phyloP scores from a whole-genome alignment of 2,888 invertebrate species.

The Idaea dimidiata region DNA sequence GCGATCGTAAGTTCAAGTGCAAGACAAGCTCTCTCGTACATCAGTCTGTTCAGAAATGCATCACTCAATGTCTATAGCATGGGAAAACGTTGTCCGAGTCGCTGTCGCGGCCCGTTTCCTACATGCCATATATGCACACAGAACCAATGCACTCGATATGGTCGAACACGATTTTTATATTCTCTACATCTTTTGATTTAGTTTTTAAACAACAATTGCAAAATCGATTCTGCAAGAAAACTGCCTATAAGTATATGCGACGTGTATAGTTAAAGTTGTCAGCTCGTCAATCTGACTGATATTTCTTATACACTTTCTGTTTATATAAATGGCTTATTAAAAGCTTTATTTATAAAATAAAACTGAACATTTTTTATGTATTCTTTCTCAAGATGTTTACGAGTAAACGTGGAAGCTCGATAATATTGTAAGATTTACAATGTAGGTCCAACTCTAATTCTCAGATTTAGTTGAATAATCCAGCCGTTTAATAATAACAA shows the following conservation, averaged over 20 bases:
- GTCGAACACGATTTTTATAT: slow-evolving; percentile 33
- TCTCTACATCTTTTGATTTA: slow-evolving; percentile 28
- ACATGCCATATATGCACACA: slow-evolving; percentile 65
- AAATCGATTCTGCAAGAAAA: neutral
- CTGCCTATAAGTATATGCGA: neutral
- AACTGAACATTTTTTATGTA: neutral
- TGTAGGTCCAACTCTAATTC: slow-evolving; percentile 7
- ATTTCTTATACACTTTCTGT: neutral
- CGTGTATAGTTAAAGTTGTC: neutral
- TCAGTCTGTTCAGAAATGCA: slow-evolving; percentile 60
- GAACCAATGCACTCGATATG: slow-evolving; percentile 43
- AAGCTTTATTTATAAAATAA: neutral
- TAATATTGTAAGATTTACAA: neutral
- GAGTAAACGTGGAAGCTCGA: neutral
- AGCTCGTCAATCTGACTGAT: neutral
- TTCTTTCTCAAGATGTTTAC: neutral
- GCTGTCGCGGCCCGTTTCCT: slow-evolving; percentile 56
- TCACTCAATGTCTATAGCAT: slow-evolving; percentile 62
- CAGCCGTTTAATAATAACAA: slow-evolving; percentile 14
- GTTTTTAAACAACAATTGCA: slow-evolving; percentile 13
- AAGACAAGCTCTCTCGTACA: slow-evolving; percentile 56
- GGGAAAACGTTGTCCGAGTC: slow-evolving; percentile 61
- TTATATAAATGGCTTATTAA: neutral
- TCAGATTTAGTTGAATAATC: slow-evolving; percentile 14
- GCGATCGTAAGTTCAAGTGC: slow-evolving; percentile 62